Base-by-base conservation (phyloP, 2,888 invertebrate genomes). In the Himalopsyche tibetana region DNA sequence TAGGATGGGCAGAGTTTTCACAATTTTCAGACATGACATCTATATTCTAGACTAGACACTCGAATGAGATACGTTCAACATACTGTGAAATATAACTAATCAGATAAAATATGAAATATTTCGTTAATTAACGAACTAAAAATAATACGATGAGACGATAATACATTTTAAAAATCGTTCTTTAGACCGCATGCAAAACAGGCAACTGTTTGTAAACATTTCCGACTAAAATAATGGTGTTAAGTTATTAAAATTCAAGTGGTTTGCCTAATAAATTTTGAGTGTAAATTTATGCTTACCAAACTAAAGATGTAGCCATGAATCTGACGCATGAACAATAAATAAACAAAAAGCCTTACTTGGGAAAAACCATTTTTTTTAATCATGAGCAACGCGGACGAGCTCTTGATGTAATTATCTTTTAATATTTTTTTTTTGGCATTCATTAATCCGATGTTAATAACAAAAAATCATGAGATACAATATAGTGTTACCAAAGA, bases 291-390 rank as follows among this genome's bases (percentile, higher is more conserved):
- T 19, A 8, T 63, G 63, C 9, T 51, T 63, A 28, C 2, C 63
- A 63, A 63, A 63, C 28, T 28, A 63, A 63, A 15, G 28, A 28
- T 19, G 63, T 4, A 63, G 19, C 8, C 19, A 19, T 19, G 63
- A 63, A 63, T 63, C 63, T 63, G 63, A 63, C 63, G 63, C 19
- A 63, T 63, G 6, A 19, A 19, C 63, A 56, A 63, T 63, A 28
- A 28, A 28, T 28, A 4, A 63, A 3, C 63, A 28, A 63, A 56
- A n/a, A 56, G 28, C 63, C n/a, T 63, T 5, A 63, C 63, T 19
- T 63, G 63, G 63, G 63, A 63, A 63, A 9, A 63, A 19, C 63
- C 19, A 19, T 51, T 51, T 51, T 51, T 51, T 51, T 51, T 15
- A 51, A 51, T 51, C 51, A 51, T 51, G 4, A 15, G 15, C 51